These are phyloP conservation scores for Lochmaea crataegi DNA, from an alignment of 2,888 invertebrate genomes.

Conservation along the genomic window DNA sequence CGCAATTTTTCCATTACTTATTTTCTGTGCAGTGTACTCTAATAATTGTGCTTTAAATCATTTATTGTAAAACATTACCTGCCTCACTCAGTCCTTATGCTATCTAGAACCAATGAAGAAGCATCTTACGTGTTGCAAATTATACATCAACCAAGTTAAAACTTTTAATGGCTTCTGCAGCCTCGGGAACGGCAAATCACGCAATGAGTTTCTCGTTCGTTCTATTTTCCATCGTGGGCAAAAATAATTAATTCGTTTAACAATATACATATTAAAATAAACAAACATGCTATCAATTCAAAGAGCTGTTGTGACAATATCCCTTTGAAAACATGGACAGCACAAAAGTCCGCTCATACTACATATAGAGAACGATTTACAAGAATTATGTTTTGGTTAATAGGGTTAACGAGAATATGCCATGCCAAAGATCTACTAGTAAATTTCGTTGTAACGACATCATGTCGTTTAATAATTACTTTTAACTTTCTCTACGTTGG, in stretches of 20 bases:
- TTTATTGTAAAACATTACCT: not conserved
- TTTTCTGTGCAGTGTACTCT: too few species aligned
- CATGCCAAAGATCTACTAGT: conserved; percentile 1
- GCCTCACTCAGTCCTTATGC: conserved; percentile 17
- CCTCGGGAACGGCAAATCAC: conserved; percentile 49
- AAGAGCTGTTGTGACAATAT: conserved; percentile 12
- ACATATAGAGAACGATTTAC: not conserved
- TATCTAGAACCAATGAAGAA: conserved; percentile 36
- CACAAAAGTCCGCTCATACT: conserved; percentile 9
- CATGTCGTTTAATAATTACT: not conserved
- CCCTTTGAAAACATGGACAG: conserved; percentile 9
- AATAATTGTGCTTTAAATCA: not conserved
- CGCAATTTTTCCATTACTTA: too few species aligned
- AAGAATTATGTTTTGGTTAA: conserved; percentile 18
- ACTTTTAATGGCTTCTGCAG: conserved; percentile 52
- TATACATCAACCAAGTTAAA: conserved; percentile 46
- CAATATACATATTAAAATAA: conserved; percentile 18
- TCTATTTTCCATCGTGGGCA: conserved; percentile 19
- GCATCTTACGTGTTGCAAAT: conserved; percentile 54
- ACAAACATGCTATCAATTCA: conserved; percentile 19
- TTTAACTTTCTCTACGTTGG: not conserved
- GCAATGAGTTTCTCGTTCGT: conserved; percentile 40
- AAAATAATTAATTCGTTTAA: conserved; percentile 31
- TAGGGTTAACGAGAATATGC: conserved; percentile 14
- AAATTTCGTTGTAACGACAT: not conserved